Base-by-base conservation (phyloP, 2,888 invertebrate species). In the Apodemia duryi region DNA sequence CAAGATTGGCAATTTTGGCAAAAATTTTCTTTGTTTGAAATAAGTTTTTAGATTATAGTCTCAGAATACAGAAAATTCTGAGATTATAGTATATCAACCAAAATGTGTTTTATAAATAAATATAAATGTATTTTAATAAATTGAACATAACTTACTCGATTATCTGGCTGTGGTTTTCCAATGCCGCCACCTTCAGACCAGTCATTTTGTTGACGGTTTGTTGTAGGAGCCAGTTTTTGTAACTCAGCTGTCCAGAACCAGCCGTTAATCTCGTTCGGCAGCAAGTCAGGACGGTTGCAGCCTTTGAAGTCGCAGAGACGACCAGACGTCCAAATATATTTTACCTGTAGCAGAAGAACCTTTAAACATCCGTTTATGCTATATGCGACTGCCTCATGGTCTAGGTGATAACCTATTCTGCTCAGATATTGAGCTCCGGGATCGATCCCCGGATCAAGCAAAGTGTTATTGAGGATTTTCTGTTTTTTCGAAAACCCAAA, bases 211-310 rank as follows among this genome's bases (percentile, higher is more conserved):
- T 94, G 93, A 64, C 97, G 94, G 88, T 96, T 95, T 66, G 94
- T 96, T 65, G 96, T 95, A 62, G 97, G 96, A 1, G 97, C 96
- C 75, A 97, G 87, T 84, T 97, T 97, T 86, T 96, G 96, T 65
- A 96, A 94, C 75, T 95, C 96, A 51, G 96, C 97, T 32, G 97
- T 97, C 97, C 97, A 97, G 93, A 97, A 97, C 97, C 97, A 97
- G 52, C 97, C 97, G 80, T 97, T 97, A 71, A 97, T 85, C 65
- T 94, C 93, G 70, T 95, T 93, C 49, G 97, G 97, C 74, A 96
- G 95, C 73, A 97, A 92, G 82, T 97, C 97, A 43, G 96, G 94
- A 66, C 97, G 94, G 78, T 97, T 96, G 81, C 97, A 97, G 68
- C 97, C 97, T 84, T 96, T 96, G 93, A 97, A 97, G 87, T 97